phyloP scores from a whole-genome alignment of 1,140 invertebrate species.

The Hylaeus anthracinus region DNA sequence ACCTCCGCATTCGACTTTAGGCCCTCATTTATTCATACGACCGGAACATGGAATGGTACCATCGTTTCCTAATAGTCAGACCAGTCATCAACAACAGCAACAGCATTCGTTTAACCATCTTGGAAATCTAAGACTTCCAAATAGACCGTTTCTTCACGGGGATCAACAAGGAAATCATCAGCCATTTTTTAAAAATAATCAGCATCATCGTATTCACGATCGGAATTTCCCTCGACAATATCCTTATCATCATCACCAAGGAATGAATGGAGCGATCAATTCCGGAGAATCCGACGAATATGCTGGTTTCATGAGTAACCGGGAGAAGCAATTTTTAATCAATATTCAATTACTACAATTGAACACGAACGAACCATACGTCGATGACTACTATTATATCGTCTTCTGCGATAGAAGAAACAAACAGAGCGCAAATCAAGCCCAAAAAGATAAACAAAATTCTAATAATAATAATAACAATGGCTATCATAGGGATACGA shows the following conservation, averaged over 20 bases:
- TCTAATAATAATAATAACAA: conserved; percentile 70
- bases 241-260: conserved; percentile 67
- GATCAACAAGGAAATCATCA: conserved; percentile 73
- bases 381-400: conserved; percentile 93
- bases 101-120: conserved; percentile 66
- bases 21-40: conserved; percentile 68
- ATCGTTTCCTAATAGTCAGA: conserved; percentile 70
- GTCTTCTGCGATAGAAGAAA: conserved; percentile 80
- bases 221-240: conserved; percentile 72
- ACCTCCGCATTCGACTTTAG: conserved; percentile 69
- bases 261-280: conserved; percentile 69
- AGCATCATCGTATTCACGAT: conserved; percentile 73
- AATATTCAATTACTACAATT: conserved; percentile 95
- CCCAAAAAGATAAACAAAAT: conserved; percentile 78
- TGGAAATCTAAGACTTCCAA: conserved; percentile 78
- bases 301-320: conserved; percentile 93
- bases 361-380: conserved; percentile 91
- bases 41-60: conserved; percentile 72
- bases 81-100: conserved; percentile 70
- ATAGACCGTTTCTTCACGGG: conserved; percentile 69
- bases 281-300: conserved; percentile 87
- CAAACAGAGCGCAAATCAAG: conserved; percentile 78
- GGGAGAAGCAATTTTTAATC: conserved; percentile 96
- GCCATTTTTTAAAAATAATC: conserved; percentile 78
- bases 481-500: conserved; percentile 76